Evolutionary conservation across 2,888 invertebrate genomes (phyloP), one percentile per base, ranked within the genome.

Genomic region (Orthosia cruda): DNA sequence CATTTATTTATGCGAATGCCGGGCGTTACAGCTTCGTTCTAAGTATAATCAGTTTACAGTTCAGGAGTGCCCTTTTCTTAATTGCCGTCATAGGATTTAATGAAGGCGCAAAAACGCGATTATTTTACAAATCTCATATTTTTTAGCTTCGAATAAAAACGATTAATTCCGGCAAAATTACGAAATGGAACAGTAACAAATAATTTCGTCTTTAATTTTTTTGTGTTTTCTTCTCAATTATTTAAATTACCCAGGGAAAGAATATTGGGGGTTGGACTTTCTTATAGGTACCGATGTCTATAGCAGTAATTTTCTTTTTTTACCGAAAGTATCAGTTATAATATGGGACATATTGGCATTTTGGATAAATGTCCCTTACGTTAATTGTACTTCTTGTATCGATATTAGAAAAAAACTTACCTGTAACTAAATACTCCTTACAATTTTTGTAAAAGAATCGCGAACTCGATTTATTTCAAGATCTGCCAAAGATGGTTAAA

Each of bases 21-120:
- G 91, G 92, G 91, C 92, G 91, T 93, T 93, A 94, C 93, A 92
- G 93, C 93, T 94, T 94, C 92, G 94, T 94, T 95, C 91, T 91
- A 91, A 93, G 92, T 91, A 93, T 93, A 93, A 94, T 93, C 94
- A 94, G 92, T 94, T 94, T 91, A 91, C 89, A 86, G 90, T 88
- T 91, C 82, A 81, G 84, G 84, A 89, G 85, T 77, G 75, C 80
- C 75, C 80, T 49, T 82, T 90, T 90, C 93, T 91, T 94, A 94
- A 95, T 95, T 94, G 92, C 91, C 89, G 87, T 87, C 92, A 91
- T 93, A 93, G 92, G 93, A 93, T 94, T 94, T 94, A 92, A 94
- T 92, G 93, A 92, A 89, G 90, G 92, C 89, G 81, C 88, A 88
- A 91, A 89, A 91, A 92, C 88, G 88, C 89, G 87, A 92, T 92